Base-by-base conservation (phyloP, 2,113 vertebrate genomes). In the Paralichthys olivaceus region DNA sequence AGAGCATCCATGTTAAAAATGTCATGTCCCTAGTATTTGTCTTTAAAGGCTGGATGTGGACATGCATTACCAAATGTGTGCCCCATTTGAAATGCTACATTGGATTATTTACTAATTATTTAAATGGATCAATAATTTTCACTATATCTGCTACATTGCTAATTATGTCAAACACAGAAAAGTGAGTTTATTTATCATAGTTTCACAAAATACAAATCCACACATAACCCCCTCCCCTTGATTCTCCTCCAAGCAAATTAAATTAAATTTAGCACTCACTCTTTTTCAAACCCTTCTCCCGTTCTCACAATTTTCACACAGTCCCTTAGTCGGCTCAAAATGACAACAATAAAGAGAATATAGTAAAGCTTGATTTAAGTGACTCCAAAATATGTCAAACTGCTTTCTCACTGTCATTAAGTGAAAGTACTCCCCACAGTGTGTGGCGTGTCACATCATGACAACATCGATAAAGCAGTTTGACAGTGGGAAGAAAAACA, bases 401-500 rank as follows among this genome's bases (percentile, higher is more conserved):
- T 14, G 47, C n/a, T 62, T 47, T 60, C 23, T 25, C 19, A 49
- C 63, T 71, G 28, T 37, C 49, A 64, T 66, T 40, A 47, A 63
- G 51, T 14, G 19, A 79, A 79, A 32, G 25, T 25, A 22, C 28
- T 62, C 57, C 2, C 14, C 20, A 4, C 22, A 57, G 2, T 17
- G 5, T 56, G 68, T 64, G 51, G 4, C 43, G 25, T 77, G 53
- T 64, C 56, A 29, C 67, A 60, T 51, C 29, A 34, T 17, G 73
- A 40, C 54, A 73, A 37, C 68, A 49, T 70, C 17, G 8, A 72
- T 69, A 12, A 66, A 32, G 53, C 22, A 0, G 7, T 56, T 59
- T 71, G 72, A 68, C 49, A 71, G 19, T 3, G 60, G 49, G 40
- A 7, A 51, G 69, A 34, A 23, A 65, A 47, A 49, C 51, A 68